These are phyloP conservation scores for Bradypodion ventrale DNA, from an alignment of 2,797 vertebrate species.

Conservation along the genomic window DNA sequence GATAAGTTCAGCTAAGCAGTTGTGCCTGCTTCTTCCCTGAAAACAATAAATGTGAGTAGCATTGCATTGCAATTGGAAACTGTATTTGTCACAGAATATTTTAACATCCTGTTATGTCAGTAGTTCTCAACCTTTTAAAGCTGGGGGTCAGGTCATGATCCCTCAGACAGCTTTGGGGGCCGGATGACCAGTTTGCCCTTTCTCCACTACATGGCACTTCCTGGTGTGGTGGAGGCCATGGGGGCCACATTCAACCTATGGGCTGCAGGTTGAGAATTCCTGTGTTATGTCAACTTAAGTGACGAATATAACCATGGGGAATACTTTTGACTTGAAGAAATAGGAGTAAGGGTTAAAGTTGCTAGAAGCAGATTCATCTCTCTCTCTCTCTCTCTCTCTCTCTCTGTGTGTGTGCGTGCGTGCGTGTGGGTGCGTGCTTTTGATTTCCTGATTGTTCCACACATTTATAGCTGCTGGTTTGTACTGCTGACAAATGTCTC, in stretches of 20 bases:
- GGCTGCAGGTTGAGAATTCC: no score
- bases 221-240: no score
- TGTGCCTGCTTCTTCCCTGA: neutral
- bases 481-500: neutral
- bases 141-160: no score
- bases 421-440: no score
- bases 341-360: neutral
- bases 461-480: neutral
- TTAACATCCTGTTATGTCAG: neutral
- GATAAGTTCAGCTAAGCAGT: neutral
- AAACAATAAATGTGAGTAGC: neutral
- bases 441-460: neutral
- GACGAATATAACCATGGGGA: neutral
- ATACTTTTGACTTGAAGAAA: conserved; percentile 1
- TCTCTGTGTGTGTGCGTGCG: no score
- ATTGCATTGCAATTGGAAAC: conserved; percentile 14
- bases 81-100: conserved; percentile 11
- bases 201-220: no score
- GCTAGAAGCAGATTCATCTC: neutral
- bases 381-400: no score
- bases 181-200: no score
- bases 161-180: no score
- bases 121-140: no score
- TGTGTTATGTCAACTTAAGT: neutral
- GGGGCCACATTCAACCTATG: no score